Percentiles rank a stretch among this genome's conserved stretches.
Evolutionary conservation across 2,888 invertebrate genomes (phyloP).

Genomic region (Argyresthia albistria): DNA sequence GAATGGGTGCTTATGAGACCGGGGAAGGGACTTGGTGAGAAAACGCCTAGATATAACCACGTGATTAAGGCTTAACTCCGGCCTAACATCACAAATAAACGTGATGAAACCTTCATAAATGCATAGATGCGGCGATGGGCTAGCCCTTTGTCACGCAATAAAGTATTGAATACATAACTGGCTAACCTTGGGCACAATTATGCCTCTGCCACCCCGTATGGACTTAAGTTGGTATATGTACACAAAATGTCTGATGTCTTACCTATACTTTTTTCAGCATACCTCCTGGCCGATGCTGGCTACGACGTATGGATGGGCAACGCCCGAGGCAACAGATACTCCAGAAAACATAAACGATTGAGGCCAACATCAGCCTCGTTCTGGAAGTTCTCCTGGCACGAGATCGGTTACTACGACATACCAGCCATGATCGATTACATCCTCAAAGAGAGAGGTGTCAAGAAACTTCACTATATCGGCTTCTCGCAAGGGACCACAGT

Average conservation of each 20-base stretch:
- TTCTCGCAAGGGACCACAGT: slow-evolving; percentile 80
- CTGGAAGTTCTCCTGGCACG: slow-evolving; percentile 79
- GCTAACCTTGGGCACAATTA: too few relatives aligned
- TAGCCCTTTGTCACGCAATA: too few relatives aligned
- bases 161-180: too few relatives aligned
- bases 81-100: too few relatives aligned
- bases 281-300: slow-evolving; percentile 77
- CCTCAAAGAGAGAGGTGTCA: slow-evolving; percentile 60
- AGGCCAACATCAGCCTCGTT: slow-evolving; percentile 42
- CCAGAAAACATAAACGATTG: slow-evolving; percentile 69
- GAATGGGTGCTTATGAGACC: slow-evolving; percentile 84
- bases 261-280: slow-evolving; percentile 77
- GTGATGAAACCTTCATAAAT: too few relatives aligned
- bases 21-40: slow-evolving; percentile 69
- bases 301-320: slow-evolving; percentile 91
- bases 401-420: slow-evolving; percentile 82
- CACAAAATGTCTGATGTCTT: too few relatives aligned
- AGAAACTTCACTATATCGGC: slow-evolving; percentile 77
- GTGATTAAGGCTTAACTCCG: neutral
- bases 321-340: slow-evolving; percentile 85
- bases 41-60: neutral
- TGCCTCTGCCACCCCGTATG: too few relatives aligned
- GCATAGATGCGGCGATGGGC: too few relatives aligned
- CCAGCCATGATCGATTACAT: slow-evolving; percentile 83
- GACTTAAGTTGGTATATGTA: too few relatives aligned